Percentiles rank a stretch among this genome's conserved stretches.
Evolutionary conservation across 2,888 invertebrate species (phyloP).

Genomic region (Ophion ellenae): DNA sequence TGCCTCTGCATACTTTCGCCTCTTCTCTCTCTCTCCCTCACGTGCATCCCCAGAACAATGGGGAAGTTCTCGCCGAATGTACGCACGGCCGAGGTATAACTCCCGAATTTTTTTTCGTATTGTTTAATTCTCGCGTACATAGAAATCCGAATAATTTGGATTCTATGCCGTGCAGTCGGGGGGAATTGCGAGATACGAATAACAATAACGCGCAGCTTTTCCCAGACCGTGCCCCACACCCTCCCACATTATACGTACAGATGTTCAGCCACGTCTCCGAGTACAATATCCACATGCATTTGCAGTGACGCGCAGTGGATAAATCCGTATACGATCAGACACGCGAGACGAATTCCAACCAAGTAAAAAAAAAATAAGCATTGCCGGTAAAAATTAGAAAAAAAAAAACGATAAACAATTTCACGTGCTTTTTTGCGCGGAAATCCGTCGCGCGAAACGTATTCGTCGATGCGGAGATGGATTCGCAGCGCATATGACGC

Average conservation of each 20-base stretch:
- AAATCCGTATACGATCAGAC: not conserved
- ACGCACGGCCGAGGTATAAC: constrained; percentile 23
- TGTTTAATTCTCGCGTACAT: constrained; percentile 41
- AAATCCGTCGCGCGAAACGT: constrained; percentile 32
- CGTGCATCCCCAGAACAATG: constrained; percentile 50
- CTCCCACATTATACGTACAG: no score
- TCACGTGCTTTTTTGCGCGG: constrained; percentile 15
- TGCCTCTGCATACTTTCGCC: constrained; percentile 24
- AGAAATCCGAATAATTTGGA: constrained; percentile 51
- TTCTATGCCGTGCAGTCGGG: constrained; percentile 4
- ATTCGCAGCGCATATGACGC: not conserved
- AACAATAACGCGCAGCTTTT: constrained; percentile 41
- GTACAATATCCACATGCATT: constrained; percentile 9
- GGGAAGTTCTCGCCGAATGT: constrained; percentile 23
- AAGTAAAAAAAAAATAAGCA: not conserved
- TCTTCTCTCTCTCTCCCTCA: not conserved
- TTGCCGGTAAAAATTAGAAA: not conserved
- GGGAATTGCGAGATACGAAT: constrained; percentile 41
- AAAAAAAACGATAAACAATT: constrained; percentile 21
- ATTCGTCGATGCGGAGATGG: constrained; percentile 3
- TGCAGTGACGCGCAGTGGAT: not conserved
- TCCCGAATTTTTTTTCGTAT: constrained; percentile 17
- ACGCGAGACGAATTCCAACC: constrained; percentile 1
- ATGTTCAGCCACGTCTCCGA: not conserved
- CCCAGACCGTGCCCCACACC: not conserved